These are phyloP conservation scores for Pitangus sulphuratus DNA, from an alignment of 2,797 vertebrate species.

Conservation along the genomic window DNA sequence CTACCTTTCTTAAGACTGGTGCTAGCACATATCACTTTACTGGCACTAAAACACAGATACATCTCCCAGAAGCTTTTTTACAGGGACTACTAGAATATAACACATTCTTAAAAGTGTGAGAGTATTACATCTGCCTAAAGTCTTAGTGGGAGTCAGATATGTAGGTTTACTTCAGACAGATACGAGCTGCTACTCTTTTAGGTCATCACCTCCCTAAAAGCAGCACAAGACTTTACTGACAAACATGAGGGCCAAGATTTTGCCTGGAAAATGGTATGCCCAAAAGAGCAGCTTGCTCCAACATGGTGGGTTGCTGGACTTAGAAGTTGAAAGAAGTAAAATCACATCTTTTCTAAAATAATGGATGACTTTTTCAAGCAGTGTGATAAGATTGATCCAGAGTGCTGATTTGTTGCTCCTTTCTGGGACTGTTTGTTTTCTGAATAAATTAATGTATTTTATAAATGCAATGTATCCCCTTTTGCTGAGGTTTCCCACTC, in stretches of 20 bases:
- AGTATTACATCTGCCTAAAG: not conserved
- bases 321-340: not conserved
- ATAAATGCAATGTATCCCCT: not conserved
- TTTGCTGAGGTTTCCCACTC: not conserved
- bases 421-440: not conserved
- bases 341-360: not conserved
- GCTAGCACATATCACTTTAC: not conserved
- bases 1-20: not conserved
- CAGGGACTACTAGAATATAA: not conserved
- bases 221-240: not conserved
- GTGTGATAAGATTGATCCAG: not conserved
- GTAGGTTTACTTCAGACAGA: not conserved
- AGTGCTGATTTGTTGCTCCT: not conserved
- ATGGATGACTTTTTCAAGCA: not conserved
- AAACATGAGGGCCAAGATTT: not conserved
- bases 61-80: not conserved
- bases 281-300: not conserved
- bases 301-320: not conserved
- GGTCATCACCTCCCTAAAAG: not conserved
- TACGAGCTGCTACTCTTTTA: not conserved
- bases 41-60: not conserved
- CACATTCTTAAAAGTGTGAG: not conserved
- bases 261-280: not conserved
- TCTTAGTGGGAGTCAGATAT: not conserved
- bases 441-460: not conserved